phyloP scores from a whole-genome alignment of 2,888 invertebrate genomes.

The Cybosia mesomella region DNA sequence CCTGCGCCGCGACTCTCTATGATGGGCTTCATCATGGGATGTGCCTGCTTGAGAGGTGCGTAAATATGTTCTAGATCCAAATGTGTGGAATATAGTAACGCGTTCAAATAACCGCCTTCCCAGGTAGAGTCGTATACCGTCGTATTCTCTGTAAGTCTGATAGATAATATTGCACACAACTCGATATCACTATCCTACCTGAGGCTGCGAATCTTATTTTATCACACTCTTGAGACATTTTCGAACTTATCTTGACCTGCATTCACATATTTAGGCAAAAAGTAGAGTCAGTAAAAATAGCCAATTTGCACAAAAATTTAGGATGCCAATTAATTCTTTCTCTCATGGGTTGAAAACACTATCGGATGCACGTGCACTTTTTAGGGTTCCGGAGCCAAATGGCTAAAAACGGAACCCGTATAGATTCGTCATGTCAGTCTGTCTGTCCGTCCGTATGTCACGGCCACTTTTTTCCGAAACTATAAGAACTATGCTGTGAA shows the following conservation, averaged over 20 bases:
- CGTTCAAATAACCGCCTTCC: neutral
- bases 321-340: no score
- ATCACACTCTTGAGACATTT: neutral
- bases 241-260: neutral
- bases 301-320: no score
- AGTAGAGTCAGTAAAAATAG: neutral
- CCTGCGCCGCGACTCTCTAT: conserved; percentile 86
- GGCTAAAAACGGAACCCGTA: no score
- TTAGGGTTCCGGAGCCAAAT: no score
- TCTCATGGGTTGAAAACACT: no score
- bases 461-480: no score
- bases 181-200: neutral
- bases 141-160: neutral
- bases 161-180: neutral
- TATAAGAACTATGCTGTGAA: no score
- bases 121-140: neutral
- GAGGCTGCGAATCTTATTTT: neutral
- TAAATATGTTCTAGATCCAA: conserved; percentile 33
- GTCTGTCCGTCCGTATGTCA: no score
- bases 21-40: conserved; percentile 98
- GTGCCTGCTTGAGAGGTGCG: conserved; percentile 96
- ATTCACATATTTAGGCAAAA: neutral
- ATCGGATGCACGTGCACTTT: no score
- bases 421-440: no score
- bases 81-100: neutral